Conservation (phyloP, 2,113 vertebrate species). For the Tinamus guttatus region DNA sequence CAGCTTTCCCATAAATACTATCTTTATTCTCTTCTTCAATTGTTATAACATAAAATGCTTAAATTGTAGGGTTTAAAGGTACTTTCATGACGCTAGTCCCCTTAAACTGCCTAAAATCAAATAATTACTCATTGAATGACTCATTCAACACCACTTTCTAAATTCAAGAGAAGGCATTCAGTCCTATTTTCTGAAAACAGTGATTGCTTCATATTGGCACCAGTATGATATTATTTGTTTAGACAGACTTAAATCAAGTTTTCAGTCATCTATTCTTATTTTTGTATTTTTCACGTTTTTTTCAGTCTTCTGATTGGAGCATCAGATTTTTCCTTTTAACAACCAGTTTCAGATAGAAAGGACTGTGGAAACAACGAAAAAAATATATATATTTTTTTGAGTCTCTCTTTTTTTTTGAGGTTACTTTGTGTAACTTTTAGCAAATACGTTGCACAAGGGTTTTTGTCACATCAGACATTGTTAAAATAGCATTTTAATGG, state of each 20-base stretch:
- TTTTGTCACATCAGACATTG: neutral
- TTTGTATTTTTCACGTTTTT: constrained; percentile 8
- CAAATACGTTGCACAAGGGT: neutral
- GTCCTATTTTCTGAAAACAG: constrained; percentile 18
- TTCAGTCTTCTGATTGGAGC: neutral
- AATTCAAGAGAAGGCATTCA: constrained; percentile 6
- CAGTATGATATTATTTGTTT: neutral
- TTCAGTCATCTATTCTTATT: constrained; percentile 36
- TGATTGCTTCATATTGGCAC: constrained; percentile 31
- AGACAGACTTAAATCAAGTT: neutral
- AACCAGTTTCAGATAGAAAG: neutral
- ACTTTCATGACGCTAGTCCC: neutral
- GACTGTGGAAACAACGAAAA: neutral
- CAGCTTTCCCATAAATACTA: neutral
- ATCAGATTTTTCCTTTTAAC: neutral
- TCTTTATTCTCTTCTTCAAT: neutral
- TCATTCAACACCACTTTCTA: constrained; percentile 18
- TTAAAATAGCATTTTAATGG: neutral
- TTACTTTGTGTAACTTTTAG: neutral
- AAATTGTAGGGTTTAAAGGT: neutral
- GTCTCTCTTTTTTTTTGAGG: neutral
- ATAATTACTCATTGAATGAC: neutral
- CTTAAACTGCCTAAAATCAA: neutral
- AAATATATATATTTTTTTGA: neutral
- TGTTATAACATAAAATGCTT: neutral